phyloP scores from a whole-genome alignment of 2,888 invertebrate species.

The Tinea semifulvella region DNA sequence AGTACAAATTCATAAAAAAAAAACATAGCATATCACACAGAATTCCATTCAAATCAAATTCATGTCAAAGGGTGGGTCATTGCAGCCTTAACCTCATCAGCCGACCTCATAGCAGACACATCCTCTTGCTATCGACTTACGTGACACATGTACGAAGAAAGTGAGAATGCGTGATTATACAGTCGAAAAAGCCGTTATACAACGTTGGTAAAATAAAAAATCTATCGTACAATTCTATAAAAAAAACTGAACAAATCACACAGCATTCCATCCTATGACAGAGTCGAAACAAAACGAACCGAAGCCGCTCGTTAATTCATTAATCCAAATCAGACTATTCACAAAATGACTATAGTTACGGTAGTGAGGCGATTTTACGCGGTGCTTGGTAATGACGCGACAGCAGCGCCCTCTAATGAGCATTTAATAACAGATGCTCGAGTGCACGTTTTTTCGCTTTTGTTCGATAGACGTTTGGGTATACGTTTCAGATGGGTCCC shows the following conservation, averaged over 20 bases:
- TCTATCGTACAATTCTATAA: neutral
- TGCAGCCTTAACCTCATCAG: no score
- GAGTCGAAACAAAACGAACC: slow-evolving; percentile 14
- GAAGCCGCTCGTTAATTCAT: slow-evolving; percentile 36
- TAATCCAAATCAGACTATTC: slow-evolving; percentile 31
- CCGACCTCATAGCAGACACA: no score
- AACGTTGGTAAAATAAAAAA: no score
- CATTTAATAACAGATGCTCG: slow-evolving; percentile 46
- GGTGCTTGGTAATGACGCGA: slow-evolving; percentile 11
- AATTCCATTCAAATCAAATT: no score
- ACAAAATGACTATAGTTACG: slow-evolving; percentile 26
- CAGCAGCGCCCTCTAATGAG: slow-evolving; percentile 34
- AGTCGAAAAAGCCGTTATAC: no score
- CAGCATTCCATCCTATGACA: neutral
- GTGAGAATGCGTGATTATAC: no score
- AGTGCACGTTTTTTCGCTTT: slow-evolving; percentile 28
- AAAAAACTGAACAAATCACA: slow-evolving; percentile 2
- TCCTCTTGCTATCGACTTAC: no score
- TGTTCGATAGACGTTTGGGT: slow-evolving; percentile 29
- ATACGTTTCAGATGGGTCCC: slow-evolving; percentile 39
- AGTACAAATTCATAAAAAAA: no score
- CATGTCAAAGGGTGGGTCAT: no score
- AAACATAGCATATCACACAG: no score
- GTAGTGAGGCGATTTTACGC: slow-evolving; percentile 20
- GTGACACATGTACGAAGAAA: no score